Conservation (phyloP, 2,888 invertebrate genomes). For the Harpagoxenus sublaevis region DNA sequence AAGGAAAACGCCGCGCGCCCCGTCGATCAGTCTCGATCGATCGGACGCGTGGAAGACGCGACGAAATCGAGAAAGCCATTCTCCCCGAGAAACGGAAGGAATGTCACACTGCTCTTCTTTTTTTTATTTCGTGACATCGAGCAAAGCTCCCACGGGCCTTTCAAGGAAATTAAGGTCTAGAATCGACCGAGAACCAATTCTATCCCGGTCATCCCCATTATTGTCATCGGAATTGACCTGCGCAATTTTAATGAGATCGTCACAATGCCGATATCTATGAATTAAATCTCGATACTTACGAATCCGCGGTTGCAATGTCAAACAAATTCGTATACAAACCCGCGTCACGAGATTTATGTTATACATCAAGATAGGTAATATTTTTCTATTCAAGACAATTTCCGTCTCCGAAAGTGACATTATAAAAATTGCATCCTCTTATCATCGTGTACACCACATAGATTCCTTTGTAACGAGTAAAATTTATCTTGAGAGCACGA, state of each 20-base stretch:
- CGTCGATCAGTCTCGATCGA: conserved; percentile 30
- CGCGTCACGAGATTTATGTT: background rate
- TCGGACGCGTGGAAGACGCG: conserved; percentile 6
- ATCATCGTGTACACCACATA: background rate
- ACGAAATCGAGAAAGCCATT: conserved; percentile 42
- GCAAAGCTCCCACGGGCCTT: background rate
- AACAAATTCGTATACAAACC: background rate
- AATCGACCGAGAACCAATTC: conserved; percentile 20
- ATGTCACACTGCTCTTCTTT: conserved; percentile 12
- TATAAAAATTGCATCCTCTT: background rate
- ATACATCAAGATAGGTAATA: background rate
- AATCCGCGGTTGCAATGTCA: background rate
- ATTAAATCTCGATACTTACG: background rate
- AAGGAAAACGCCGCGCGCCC: conserved; percentile 65
- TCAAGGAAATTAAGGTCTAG: background rate
- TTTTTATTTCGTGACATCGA: background rate
- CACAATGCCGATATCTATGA: background rate
- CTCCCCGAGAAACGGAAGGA: conserved; percentile 26
- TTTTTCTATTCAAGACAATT: background rate
- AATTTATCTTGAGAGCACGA: conserved; percentile 3
- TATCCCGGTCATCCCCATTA: background rate
- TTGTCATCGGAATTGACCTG: background rate
- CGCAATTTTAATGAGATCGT: conserved; percentile 13
- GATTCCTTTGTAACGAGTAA: background rate
- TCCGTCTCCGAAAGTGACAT: background rate